Evolutionary conservation across 2,888 invertebrate species (phyloP), one percentile per base, ranked within the genome.

Genomic region (Pandemis cinnamomeana): DNA sequence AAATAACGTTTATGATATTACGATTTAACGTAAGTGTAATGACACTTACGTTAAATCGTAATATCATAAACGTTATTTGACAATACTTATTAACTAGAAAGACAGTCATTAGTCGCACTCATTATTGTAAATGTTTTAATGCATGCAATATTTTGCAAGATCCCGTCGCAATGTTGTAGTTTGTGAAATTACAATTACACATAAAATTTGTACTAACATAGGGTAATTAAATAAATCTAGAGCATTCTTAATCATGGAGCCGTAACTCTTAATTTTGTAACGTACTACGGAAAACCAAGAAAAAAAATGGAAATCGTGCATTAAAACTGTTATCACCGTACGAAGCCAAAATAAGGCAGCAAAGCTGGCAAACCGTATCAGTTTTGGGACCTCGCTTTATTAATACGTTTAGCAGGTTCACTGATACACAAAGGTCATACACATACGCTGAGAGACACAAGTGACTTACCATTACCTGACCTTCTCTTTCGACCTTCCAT

Each of bases 391-490:
- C 27, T 36, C 27, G 27, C 27, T 36, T 4, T 36, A 36, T 15
- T 15, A n/a, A 53, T 58, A 27, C 58, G 11, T 27, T 20, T 15
- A 55, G 15, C 27, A 58, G 27, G 58, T 27, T 60, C 61, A 61
- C 41, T 7, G n/a, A 13, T 42, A 7, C n/a, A n/a, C 42, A 36
- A 61, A 61, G 44, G 63, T 63, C 63, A 63, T 20, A 44, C 44
- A 36, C 13, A 61, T 41, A 42, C 1, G 61, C 61, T 13, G 15
- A 51, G 60, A 67, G 51, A 67, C 71, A 72, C 62, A 44, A 44
- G 63, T 20, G 44, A 8, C 71, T 68, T 58, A 72, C 72, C 61
- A 68, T 72, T 72, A 72, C 72, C 61, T 62, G 72, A 58, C 72
- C 72, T 72, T 72, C 61, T 15, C 58, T 11, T 46, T 61, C 27